Percentiles rank a stretch among this genome's conserved stretches.
Conservation (phyloP, 1,140 invertebrate genomes). For the Leptestheria dahalacensis region DNA sequence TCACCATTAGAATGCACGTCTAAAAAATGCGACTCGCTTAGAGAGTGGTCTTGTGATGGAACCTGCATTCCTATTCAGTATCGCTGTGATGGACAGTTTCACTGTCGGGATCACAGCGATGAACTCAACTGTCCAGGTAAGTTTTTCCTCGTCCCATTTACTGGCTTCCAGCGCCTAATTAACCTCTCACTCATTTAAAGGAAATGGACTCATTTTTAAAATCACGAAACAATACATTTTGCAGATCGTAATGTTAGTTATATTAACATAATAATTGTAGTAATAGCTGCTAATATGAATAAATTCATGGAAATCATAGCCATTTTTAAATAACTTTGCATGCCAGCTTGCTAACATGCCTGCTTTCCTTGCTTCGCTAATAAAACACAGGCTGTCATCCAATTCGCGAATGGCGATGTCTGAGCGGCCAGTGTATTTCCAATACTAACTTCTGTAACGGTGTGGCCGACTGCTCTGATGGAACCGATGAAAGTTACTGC, state of each 20-base stretch:
- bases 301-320: too few relatives aligned
- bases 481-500: conserved; percentile 2
- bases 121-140: conserved; percentile 23
- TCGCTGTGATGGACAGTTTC: conserved; percentile 23
- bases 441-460: neutral
- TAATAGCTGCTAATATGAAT: too few relatives aligned
- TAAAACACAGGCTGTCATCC: neutral
- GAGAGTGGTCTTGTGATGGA: neutral
- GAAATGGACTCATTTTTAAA: too few relatives aligned
- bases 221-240: too few relatives aligned
- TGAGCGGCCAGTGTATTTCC: neutral
- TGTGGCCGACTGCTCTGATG: conserved; percentile 9
- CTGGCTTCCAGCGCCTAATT: too few relatives aligned
- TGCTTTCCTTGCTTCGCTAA: neutral
- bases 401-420: neutral
- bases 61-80: neutral
- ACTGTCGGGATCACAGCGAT: conserved; percentile 30
- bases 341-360: neutral
- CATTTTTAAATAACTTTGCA: too few relatives aligned
- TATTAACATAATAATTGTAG: too few relatives aligned
- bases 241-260: too few relatives aligned
- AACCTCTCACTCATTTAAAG: too few relatives aligned
- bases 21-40: neutral
- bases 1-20: neutral
- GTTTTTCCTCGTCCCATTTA: neutral